Evolutionary conservation across 2,113 vertebrate genomes (phyloP).

Genomic region (Apus apus): DNA sequence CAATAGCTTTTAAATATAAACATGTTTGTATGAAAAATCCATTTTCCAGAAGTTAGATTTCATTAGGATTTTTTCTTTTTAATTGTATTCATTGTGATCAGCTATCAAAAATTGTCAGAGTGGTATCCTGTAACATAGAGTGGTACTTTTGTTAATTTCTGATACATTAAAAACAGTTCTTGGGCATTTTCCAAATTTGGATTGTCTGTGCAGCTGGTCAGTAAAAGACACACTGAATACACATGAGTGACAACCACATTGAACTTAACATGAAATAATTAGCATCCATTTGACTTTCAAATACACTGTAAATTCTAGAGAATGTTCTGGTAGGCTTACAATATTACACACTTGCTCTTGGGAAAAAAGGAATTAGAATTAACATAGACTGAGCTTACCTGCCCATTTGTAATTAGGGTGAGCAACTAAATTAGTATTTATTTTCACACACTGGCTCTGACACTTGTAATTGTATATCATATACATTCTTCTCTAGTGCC

Average conservation of each 20-base stretch:
- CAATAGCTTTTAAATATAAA: not conserved
- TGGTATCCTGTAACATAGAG: not conserved
- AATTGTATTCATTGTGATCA: not conserved
- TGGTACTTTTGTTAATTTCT: not conserved
- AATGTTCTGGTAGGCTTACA: not conserved
- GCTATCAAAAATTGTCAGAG: not conserved
- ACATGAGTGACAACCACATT: not conserved
- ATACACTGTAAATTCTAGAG: not conserved
- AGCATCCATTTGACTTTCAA: not conserved
- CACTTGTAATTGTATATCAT: not conserved
- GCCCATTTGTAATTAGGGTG: not conserved
- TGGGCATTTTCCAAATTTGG: not conserved
- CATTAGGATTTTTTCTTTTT: not conserved
- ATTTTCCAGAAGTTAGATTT: not conserved
- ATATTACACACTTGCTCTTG: not conserved
- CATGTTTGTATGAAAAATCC: not conserved
- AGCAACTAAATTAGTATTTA: not conserved
- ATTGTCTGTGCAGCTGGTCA: not conserved
- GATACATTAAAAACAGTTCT: not conserved
- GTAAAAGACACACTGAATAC: not conserved
- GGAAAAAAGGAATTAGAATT: not conserved
- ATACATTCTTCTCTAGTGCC: not conserved
- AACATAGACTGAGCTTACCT: not conserved
- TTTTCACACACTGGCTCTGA: not conserved
- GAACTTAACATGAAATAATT: slow-evolving; percentile 1